Conservation (phyloP, 1,140 invertebrate genomes). For the Aphaenogaster floridana region DNA sequence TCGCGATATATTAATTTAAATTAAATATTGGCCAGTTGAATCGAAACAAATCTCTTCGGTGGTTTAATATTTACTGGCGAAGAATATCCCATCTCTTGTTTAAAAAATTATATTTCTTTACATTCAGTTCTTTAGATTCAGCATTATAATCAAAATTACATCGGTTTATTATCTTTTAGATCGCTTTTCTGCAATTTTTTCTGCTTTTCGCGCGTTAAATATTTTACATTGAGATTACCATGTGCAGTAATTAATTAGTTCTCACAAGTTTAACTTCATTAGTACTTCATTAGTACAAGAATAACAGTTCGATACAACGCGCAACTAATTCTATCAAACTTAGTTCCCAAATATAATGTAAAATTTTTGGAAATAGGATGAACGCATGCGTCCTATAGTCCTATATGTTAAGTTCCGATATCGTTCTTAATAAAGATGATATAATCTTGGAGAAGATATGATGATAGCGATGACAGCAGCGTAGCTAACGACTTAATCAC, state of each 20-base stretch:
- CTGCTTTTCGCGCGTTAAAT: background rate
- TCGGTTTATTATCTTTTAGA: background rate
- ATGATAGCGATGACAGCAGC: background rate
- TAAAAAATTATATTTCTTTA: background rate
- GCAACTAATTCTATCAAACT: constrained; percentile 1
- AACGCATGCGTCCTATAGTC: background rate
- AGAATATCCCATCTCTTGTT: no score
- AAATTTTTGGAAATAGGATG: background rate
- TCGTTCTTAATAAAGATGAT: constrained; percentile 13
- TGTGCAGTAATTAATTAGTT: background rate
- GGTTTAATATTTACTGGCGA: no score
- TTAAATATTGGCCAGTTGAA: no score
- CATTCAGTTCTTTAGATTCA: background rate
- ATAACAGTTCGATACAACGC: background rate
- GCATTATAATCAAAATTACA: background rate
- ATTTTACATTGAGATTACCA: background rate
- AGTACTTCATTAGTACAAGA: background rate
- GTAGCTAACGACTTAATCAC: constrained; percentile 26
- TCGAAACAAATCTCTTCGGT: no score
- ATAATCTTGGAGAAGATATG: background rate
- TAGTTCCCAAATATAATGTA: background rate
- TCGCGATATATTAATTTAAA: no score
- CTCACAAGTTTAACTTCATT: background rate
- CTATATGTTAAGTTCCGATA: background rate
- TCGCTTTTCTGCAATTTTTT: background rate